phyloP scores from a whole-genome alignment of 2,113 vertebrate genomes.

The Ciconia maguari region DNA sequence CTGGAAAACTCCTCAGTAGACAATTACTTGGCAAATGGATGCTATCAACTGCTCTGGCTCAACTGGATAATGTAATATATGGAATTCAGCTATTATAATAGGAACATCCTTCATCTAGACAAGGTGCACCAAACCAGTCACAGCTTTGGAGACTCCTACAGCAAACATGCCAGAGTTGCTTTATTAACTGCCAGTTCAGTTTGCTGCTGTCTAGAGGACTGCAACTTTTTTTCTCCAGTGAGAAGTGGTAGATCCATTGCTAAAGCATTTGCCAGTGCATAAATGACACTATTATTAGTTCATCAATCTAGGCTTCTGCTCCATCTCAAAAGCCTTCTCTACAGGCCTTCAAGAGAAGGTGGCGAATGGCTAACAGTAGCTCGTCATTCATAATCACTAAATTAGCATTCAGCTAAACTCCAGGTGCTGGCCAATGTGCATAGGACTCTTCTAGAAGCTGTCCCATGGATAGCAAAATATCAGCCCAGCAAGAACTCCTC shows the following conservation, averaged over 20 bases:
- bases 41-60: background rate
- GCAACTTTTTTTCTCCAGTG: background rate
- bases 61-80: background rate
- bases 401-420: background rate
- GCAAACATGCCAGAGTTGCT: background rate
- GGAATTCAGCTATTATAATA: background rate
- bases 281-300: background rate
- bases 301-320: background rate
- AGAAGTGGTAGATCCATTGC: background rate
- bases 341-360: background rate
- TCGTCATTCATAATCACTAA: background rate
- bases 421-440: background rate
- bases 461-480: background rate
- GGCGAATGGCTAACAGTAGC: background rate
- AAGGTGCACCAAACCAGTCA: background rate
- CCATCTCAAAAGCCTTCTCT: background rate
- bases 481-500: background rate
- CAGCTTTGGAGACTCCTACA: background rate
- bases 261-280: background rate
- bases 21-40: background rate
- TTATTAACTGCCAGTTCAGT: background rate
- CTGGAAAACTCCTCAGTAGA: background rate
- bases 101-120: background rate
- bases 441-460: background rate
- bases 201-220: background rate